A percentile compares a stretch with the other conserved stretches of the same genome.
Evolutionary conservation across 1,140 invertebrate genomes (phyloP).

Genomic region (Nasonia longicornis): DNA sequence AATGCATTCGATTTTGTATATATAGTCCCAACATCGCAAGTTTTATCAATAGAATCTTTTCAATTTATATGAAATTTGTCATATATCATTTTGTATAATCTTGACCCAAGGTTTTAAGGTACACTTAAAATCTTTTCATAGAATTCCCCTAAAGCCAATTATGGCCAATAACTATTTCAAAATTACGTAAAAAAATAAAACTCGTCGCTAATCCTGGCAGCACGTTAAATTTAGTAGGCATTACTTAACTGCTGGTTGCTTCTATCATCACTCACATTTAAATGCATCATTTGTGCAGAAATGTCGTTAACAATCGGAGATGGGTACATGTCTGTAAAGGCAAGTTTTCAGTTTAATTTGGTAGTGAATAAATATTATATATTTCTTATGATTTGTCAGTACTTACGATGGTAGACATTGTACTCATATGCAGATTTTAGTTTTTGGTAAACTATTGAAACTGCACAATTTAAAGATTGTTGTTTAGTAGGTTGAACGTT

Average conservation of each 20-base stretch:
- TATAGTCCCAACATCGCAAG: conserved; percentile 39
- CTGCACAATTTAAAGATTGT: conserved; percentile 48
- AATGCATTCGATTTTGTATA: neutral
- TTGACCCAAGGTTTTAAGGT: neutral
- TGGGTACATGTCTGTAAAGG: conserved; percentile 27
- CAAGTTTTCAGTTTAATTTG: neutral
- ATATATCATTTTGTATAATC: neutral
- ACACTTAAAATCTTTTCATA: neutral
- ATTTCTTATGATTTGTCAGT: neutral
- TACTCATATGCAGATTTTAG: conserved; percentile 38
- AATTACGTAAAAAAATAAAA: neutral
- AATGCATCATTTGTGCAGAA: conserved; percentile 38
- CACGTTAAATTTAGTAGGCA: conserved; percentile 5
- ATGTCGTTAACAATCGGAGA: conserved; percentile 16
- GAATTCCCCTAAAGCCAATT: neutral
- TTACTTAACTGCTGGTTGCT: conserved; percentile 13
- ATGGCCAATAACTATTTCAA: neutral
- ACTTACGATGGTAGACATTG: conserved; percentile 36
- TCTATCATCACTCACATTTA: conserved; percentile 22
- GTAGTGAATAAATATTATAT: no score
- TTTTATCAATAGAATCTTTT: conserved; percentile 20
- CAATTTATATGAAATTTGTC: conserved; percentile 5
- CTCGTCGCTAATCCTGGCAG: neutral
- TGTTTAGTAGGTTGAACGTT: conserved; percentile 47
- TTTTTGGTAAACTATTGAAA: conserved; percentile 49